Evolutionary conservation across 2,113 vertebrate species (phyloP), one percentile per base, ranked within the genome.

Genomic region (Passer montanus): DNA sequence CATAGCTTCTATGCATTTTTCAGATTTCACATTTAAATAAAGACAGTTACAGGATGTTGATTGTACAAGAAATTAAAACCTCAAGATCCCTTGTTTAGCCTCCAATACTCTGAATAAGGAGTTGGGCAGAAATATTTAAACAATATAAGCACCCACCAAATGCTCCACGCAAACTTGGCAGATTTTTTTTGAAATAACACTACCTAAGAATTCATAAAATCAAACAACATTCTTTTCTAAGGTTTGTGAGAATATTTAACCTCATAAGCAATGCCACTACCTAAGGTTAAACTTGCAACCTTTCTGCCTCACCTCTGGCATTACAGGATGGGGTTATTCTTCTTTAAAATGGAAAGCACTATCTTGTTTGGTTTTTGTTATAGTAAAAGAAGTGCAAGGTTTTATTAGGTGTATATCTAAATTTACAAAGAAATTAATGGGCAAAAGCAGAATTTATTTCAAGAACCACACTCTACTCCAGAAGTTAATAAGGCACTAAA

Each of bases 141-240:
- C 22, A 49, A 30, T 11, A 13, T 10, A 55, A 83, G 17, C 41
- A 44, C 7, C 35, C 15, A 31, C 4, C 28, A 77, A 90, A 77
- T 31, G 7, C 2, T 80, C 18, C 59, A 74, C 52, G 69, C 21
- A 68, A 79, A 3, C 3, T 13, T 21, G 8, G 41, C 6, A 66
- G 10, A 3, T 53, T 50, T 26, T 20, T 74, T 67, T 58, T 0
- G 1, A 74, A 72, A 33, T 33, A 79, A 20, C 0, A 1, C n/a
- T 41, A 30, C 18, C 50, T 63, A 22, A 33, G 13, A 68, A 37
- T 15, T 37, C 24, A 58, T 18, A 43, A 87, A 86, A 56, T 23
- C 23, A 44, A 93, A 59, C 13, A 41, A 24, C 6, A 4, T 28
- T 50, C 4, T 47, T 50, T 50, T 39, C 23, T 14, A 33, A 72